These are phyloP conservation scores for Pitta sordida DNA, from an alignment of 2,113 vertebrate genomes.

Conservation along the genomic window DNA sequence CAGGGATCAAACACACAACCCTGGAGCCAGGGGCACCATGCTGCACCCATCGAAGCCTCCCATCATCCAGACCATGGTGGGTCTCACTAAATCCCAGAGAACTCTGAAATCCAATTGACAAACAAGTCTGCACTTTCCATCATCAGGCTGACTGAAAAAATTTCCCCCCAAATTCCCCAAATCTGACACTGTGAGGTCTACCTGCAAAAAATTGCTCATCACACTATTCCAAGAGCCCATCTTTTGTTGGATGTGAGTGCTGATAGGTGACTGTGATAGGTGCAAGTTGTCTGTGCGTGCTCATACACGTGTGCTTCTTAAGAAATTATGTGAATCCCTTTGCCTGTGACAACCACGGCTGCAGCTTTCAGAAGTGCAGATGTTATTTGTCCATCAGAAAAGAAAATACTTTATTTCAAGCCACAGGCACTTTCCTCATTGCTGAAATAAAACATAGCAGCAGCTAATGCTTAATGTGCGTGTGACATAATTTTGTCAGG, in stretches of 20 bases:
- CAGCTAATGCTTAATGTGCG: conserved; percentile 61
- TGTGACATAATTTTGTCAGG: conserved; percentile 16
- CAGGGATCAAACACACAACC: no score
- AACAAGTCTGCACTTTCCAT: background rate
- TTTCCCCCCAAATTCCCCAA: background rate
- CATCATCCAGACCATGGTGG: no score
- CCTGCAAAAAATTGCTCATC: background rate
- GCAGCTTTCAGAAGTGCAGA: conserved; percentile 63
- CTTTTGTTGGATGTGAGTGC: background rate
- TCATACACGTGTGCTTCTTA: conserved; percentile 28
- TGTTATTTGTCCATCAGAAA: conserved; percentile 72
- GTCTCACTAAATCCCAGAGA: background rate
- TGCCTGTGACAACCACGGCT: conserved; percentile 47
- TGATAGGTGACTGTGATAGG: background rate
- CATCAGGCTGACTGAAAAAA: background rate
- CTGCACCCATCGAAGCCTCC: no score
- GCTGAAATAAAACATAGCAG: conserved; percentile 48
- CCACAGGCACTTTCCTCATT: conserved; percentile 56
- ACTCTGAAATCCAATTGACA: background rate
- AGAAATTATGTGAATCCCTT: conserved; percentile 54
- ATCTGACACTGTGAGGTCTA: background rate
- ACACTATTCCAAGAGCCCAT: background rate
- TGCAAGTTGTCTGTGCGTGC: background rate
- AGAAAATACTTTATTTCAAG: conserved; percentile 73
- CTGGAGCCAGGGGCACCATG: no score